phyloP scores from a whole-genome alignment of 1,140 invertebrate species.

The Drosophila murphyi region DNA sequence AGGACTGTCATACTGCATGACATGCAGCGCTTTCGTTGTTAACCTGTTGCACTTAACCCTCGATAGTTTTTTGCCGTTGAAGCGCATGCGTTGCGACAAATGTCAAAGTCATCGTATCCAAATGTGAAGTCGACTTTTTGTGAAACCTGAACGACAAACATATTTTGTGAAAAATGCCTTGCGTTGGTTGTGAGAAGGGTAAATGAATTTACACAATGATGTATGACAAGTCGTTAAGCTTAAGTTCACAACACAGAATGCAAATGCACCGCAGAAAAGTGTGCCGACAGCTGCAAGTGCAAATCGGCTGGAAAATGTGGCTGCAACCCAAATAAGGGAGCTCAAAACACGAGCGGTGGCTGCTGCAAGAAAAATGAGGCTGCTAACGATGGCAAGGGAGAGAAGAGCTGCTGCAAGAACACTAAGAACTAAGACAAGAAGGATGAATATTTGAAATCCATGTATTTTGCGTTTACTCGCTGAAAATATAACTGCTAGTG shows the following conservation, averaged over 20 bases:
- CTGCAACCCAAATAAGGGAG: conserved; percentile 43
- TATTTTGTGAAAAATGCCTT: conserved; percentile 63
- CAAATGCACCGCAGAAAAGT: conserved; percentile 85
- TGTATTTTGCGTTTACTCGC: too few species aligned
- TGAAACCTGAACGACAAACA: not conserved
- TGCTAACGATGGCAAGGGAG: conserved; percentile 18
- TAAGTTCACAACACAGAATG: conserved; percentile 82
- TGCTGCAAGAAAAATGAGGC: conserved; percentile 40
- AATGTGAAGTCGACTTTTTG: not conserved
- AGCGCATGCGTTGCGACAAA: conserved; percentile 46
- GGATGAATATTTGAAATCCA: too few species aligned
- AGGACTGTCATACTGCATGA: not conserved
- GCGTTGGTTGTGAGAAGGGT: conserved; percentile 75
- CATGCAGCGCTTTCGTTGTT: not conserved
- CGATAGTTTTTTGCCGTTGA: not conserved
- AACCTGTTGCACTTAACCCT: conserved; percentile 21
- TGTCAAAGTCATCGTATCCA: conserved; percentile 16
- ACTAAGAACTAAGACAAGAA: too few species aligned
- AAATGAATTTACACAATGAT: not conserved
- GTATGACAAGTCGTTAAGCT: not conserved
- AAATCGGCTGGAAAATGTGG: conserved; percentile 84
- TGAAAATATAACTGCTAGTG: too few species aligned
- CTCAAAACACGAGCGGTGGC: conserved; percentile 3
- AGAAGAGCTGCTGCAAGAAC: conserved; percentile 13
- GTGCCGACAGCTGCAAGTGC: conserved; percentile 85